Conservation (phyloP, 2,113 vertebrate genomes). For the Corythoichthys haematopterus region DNA sequence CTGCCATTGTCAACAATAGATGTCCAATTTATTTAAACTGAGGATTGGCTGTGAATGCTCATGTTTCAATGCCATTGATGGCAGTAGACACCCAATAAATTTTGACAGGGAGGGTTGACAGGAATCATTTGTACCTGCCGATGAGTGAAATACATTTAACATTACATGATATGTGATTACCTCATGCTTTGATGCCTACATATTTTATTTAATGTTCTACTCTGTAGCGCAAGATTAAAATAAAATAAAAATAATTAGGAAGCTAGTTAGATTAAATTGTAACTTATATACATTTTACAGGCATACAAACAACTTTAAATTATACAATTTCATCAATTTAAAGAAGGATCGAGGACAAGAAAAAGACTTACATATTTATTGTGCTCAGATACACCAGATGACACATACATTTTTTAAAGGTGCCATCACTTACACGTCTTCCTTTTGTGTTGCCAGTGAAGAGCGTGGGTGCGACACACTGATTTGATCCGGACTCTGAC, state of each 20-base stretch:
- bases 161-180: background rate
- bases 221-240: background rate
- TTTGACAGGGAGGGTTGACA: no score
- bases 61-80: no score
- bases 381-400: constrained; percentile 8
- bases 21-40: no score
- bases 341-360: background rate
- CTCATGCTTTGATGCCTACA: background rate
- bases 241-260: background rate
- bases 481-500: constrained; percentile 1
- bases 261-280: background rate
- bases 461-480: constrained; percentile 9
- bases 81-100: no score
- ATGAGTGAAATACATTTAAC: background rate
- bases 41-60: no score
- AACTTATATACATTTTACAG: background rate
- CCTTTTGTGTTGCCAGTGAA: background rate
- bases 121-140: no score
- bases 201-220: background rate
- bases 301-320: background rate
- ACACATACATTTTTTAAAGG: constrained; percentile 9
- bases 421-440: constrained; percentile 6
- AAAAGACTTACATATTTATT: constrained; percentile 2
- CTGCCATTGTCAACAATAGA: no score
- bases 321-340: background rate